phyloP scores from a whole-genome alignment of 2,113 vertebrate genomes.

The Atherinomorus stipes region DNA sequence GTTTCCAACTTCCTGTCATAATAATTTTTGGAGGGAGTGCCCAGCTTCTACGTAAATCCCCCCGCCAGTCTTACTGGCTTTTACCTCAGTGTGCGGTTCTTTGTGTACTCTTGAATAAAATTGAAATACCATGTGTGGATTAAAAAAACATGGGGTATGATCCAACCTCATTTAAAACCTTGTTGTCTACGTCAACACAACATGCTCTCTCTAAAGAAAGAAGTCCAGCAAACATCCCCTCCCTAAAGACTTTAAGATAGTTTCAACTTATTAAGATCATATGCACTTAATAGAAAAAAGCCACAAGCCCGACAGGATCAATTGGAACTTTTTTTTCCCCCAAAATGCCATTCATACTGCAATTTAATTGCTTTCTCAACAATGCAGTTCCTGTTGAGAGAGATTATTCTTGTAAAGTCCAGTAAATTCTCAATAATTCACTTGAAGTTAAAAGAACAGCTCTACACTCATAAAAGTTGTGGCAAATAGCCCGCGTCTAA shows the following conservation, averaged over 20 bases:
- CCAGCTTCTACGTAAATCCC: background rate
- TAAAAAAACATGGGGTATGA: background rate
- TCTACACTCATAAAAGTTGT: background rate
- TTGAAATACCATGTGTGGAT: background rate
- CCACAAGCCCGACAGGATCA: slow-evolving; percentile 19
- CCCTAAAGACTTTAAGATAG: background rate
- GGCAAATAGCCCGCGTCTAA: slow-evolving; percentile 4
- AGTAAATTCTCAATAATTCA: slow-evolving; percentile 25
- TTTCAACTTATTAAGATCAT: slow-evolving; percentile 51
- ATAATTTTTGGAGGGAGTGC: background rate
- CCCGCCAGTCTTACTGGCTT: background rate
- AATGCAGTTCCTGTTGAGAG: slow-evolving; percentile 29
- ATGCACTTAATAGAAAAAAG: slow-evolving; percentile 34
- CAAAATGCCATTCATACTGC: slow-evolving; percentile 42
- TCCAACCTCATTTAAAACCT: background rate
- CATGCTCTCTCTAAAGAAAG: slow-evolving; percentile 18
- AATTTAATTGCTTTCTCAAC: slow-evolving; percentile 56
- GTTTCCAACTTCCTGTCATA: slow-evolving; percentile 32
- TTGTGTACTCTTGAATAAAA: background rate
- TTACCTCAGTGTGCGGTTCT: background rate
- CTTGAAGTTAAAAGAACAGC: slow-evolving; percentile 6
- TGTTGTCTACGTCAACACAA: background rate
- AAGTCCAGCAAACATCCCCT: background rate
- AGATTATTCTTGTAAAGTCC: slow-evolving; percentile 27
- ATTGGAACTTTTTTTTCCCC: slow-evolving; percentile 4